phyloP scores from a whole-genome alignment of 2,797 vertebrate species.

The Anas bernieri region DNA sequence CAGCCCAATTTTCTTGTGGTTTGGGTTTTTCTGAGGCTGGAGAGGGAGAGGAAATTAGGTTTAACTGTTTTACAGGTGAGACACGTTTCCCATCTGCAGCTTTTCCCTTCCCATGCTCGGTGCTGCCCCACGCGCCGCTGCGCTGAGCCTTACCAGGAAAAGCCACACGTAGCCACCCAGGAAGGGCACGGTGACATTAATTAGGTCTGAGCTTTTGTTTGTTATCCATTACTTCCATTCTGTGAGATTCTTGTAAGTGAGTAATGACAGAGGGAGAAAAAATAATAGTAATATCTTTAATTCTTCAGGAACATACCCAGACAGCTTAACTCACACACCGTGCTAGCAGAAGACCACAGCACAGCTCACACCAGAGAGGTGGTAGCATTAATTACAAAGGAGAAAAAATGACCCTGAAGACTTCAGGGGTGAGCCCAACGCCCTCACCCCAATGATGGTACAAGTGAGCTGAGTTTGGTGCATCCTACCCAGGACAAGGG shows the following conservation, averaged over 20 bases:
- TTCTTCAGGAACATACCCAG: background rate
- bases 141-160: background rate
- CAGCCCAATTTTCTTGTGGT: background rate
- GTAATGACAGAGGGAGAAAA: background rate
- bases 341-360: background rate
- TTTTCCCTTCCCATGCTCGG: background rate
- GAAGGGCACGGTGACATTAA: background rate
- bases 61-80: background rate
- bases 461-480: background rate
- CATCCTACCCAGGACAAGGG: background rate
- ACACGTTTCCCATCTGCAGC: background rate
- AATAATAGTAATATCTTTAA: background rate
- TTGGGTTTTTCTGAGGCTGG: background rate
- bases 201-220: background rate
- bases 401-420: no score
- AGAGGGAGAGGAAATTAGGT: no score
- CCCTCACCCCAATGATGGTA: background rate
- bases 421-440: background rate
- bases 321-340: background rate
- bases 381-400: background rate
- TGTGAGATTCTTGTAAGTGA: background rate
- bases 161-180: background rate
- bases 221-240: background rate
- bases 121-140: background rate
- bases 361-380: background rate